These are phyloP conservation scores for Aurelia aurita complex sp. Pacific DNA, from an alignment of 30 jellyfish, hydroid and myxozoan genomes.

Conservation along the genomic window DNA sequence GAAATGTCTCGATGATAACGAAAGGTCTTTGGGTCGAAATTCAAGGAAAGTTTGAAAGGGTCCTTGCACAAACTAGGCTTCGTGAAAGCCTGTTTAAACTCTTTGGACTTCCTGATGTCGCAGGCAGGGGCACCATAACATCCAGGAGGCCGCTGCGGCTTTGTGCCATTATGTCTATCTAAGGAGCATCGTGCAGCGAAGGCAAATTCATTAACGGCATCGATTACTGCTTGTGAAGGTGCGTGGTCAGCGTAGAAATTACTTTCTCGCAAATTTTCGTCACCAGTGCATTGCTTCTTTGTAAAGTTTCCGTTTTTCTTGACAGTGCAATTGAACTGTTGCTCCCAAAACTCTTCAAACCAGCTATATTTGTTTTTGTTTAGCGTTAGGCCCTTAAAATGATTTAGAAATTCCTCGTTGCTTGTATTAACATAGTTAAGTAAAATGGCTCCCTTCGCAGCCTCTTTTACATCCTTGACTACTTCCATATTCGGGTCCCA, in stretches of 20 bases:
- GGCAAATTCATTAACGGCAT: conserved; percentile 6
- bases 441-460: conserved; percentile 48
- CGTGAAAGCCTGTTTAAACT: too few relatives aligned
- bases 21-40: background rate
- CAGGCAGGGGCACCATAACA: too few relatives aligned
- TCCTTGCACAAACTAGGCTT: background rate
- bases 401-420: background rate
- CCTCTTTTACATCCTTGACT: background rate
- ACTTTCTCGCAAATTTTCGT: background rate
- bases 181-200: background rate
- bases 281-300: background rate
- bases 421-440: background rate
- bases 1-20: background rate
- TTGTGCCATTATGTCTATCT: background rate
- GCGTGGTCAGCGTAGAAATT: background rate
- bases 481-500: background rate
- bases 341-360: conserved; percentile 49
- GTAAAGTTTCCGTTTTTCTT: background rate
- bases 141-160: background rate
- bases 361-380: conserved; percentile 10
- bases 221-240: background rate
- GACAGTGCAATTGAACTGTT: conserved; percentile 20
- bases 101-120: too few relatives aligned
- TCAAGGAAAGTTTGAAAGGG: background rate
- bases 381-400: conserved; percentile 23